These are phyloP conservation scores for Acyrthosiphon pisum DNA, from an alignment of 1,140 invertebrate species.

Conservation along the genomic window DNA sequence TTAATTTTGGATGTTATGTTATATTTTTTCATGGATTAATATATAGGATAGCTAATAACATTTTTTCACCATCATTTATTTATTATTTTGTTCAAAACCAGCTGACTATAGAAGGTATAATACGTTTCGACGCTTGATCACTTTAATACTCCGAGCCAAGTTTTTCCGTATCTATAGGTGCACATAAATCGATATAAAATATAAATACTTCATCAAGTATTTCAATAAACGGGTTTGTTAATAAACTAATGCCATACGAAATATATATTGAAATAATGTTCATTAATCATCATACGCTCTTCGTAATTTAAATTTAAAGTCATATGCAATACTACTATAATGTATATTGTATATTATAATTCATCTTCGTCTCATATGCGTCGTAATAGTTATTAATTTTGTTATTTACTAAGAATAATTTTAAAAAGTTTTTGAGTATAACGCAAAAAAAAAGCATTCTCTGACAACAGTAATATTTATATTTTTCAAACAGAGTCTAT, in stretches of 20 bases:
- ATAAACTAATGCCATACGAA: not conserved
- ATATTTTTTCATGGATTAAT: not conserved
- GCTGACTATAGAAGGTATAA: not conserved
- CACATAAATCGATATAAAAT: not conserved
- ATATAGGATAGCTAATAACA: not conserved
- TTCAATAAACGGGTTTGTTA: not conserved
- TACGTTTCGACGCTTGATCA: not conserved
- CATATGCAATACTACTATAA: not conserved
- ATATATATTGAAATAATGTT: not conserved
- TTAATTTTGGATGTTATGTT: not conserved
- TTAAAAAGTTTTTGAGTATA: too few relatives aligned
- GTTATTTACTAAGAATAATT: not conserved
- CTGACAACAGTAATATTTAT: not conserved
- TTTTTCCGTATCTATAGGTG: not conserved
- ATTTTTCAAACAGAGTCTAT: not conserved
- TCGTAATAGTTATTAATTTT: not conserved
- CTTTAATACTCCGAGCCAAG: not conserved
- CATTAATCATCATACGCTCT: not conserved
- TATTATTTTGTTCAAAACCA: not conserved
- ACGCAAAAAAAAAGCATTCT: not conserved
- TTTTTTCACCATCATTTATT: not conserved
- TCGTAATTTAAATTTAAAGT: not conserved
- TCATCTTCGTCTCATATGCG: not conserved
- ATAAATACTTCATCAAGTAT: not conserved
- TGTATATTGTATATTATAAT: not conserved